Percentiles rank a stretch among this genome's conserved stretches.
Conservation (phyloP, 2,113 vertebrate genomes). For the Clarias magur region DNA sequence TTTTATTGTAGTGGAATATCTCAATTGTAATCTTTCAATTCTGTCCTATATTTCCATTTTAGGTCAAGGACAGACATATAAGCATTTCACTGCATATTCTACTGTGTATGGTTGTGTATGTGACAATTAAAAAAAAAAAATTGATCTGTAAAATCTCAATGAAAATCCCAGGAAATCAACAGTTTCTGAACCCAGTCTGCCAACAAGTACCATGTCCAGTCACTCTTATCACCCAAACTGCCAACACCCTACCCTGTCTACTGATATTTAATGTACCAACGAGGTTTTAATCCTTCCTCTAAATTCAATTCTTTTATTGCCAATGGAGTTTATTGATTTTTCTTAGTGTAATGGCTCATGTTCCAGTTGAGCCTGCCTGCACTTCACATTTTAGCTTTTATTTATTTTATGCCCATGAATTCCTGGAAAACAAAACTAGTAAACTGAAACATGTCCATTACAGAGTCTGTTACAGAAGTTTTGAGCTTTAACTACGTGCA, state of each 20-base stretch:
- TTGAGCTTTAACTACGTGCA: background rate
- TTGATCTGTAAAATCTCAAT: background rate
- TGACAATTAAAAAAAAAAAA: too few species aligned
- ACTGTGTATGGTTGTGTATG: too few species aligned
- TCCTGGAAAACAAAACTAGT: background rate
- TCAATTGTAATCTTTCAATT: too few species aligned
- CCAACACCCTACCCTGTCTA: background rate
- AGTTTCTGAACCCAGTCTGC: background rate
- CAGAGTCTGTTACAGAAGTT: background rate
- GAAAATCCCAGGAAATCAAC: background rate
- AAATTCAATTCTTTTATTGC: background rate
- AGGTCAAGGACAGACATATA: too few species aligned
- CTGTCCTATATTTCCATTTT: too few species aligned
- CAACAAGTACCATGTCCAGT: background rate
- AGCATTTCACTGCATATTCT: too few species aligned
- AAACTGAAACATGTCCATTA: background rate
- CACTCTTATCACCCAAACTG: background rate
- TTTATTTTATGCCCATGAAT: background rate
- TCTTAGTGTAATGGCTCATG: background rate
- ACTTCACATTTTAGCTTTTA: background rate
- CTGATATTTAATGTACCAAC: background rate
- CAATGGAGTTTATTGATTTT: background rate
- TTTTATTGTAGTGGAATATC: too few species aligned
- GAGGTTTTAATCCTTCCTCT: background rate
- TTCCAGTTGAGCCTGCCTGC: background rate